Percentiles rank a stretch among this genome's conserved stretches.
phyloP scores from a whole-genome alignment of 2,113 vertebrate genomes.

The Chaetura pelagica region DNA sequence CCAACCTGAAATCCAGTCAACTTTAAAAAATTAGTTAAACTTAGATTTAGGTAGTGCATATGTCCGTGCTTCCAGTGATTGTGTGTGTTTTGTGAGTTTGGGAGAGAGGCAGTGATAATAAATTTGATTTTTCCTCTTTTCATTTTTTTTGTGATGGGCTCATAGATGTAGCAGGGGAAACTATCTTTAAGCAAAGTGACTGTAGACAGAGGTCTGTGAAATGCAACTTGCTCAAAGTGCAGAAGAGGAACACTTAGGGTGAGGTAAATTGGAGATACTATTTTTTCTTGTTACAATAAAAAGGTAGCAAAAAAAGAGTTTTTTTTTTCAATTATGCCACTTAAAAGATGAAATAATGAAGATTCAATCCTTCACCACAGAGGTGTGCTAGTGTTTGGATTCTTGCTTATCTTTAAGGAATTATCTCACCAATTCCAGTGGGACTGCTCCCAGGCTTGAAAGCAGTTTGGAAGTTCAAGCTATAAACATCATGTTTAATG shows the following conservation, averaged over 20 bases:
- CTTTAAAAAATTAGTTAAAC: not conserved
- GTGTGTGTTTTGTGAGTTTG: too few relatives aligned
- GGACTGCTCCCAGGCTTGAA: not conserved
- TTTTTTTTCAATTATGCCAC: not conserved
- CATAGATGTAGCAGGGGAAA: fast-evolving
- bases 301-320: not conserved
- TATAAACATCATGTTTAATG: not conserved
- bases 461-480: not conserved
- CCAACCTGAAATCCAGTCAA: not conserved
- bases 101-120: not conserved
- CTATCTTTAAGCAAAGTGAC: not conserved
- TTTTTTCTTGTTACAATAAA: not conserved
- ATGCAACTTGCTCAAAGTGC: not conserved
- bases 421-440: not conserved
- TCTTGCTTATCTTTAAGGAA: not conserved
- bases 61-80: not conserved
- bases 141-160: not conserved
- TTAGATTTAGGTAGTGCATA: not conserved
- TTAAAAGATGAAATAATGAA: not conserved
- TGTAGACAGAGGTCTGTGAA: not conserved
- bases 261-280: not conserved
- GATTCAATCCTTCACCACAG: not conserved
- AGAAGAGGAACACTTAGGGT: not conserved
- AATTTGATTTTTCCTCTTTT: not conserved
- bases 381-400: not conserved